Base-by-base conservation (phyloP, 2,113 vertebrate genomes). In the Gadus chalcogrammus region DNA sequence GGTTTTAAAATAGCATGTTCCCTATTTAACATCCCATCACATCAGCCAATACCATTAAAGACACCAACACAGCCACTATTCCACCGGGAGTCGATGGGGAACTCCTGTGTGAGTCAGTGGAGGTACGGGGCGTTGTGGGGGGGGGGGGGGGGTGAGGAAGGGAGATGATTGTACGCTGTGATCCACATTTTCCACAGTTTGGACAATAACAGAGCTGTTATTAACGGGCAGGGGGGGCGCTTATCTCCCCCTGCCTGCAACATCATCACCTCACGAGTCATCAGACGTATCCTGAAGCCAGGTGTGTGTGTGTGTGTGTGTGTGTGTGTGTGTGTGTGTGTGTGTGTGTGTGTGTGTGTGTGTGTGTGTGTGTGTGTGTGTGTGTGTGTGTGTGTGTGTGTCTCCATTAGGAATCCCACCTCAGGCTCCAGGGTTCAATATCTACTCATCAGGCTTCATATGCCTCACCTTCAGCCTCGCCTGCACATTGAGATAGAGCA, bases 151-250 rank as follows among this genome's bases (percentile, higher is more conserved):
- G 73, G 59, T 56, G 20, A n/a, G 42, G 38, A 69, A 56, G 53
- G 68, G 52, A 64, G 61, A 77, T 66, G 31, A 35, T 35, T 55
- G 4, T 35, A 35, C 31, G 6, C 68, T 77, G 82, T 53, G 81
- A 85, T 17, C 73, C 73, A 74, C 63, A 86, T 74, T 82, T 87
- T 86, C 85, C 87, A 85, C 66, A 3, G 66, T 69, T 80, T 75
- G 61, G 75, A 82, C 84, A 85, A 83, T 64, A 87, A 85, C 84
- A 88, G 55, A 48, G 8, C 8, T 59, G 76, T 72, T 79, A 81
- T 87, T 82, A 78, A 84, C 82, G 76, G 80, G 65, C 35, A 55
- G 65, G n/a, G 74, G 80, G 70, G 59, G 64, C 69, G 78, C 82
- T 86, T 88, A 88, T 86, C 86, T 76, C 71, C 18, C 12, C 4